A percentile compares a stretch with the other conserved stretches of the same genome.
Conservation (phyloP, 2,888 invertebrate genomes). For the Linyphia triangularis region DNA sequence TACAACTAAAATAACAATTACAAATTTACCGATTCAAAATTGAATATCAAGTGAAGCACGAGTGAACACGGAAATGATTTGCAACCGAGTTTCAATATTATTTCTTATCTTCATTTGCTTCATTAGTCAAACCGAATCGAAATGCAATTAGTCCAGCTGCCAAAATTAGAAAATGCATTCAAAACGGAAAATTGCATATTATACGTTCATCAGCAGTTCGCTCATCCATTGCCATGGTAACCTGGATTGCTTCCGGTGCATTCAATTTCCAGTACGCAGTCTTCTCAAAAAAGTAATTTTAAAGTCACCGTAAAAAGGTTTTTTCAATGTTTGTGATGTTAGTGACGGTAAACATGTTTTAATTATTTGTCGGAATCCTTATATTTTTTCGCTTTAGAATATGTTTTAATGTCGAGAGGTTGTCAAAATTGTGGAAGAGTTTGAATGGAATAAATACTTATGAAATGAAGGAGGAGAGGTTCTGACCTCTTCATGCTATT, state of each 20-base stretch:
- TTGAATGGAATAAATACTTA: not conserved
- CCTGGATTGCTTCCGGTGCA: not conserved
- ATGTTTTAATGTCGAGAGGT: not conserved
- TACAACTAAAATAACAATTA: not conserved
- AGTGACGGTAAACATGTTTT: not conserved
- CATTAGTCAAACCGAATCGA: not conserved
- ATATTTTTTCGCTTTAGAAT: not conserved
- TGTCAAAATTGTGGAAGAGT: not conserved
- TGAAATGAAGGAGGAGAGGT: not conserved
- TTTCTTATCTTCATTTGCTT: not conserved
- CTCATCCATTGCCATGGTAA: not conserved
- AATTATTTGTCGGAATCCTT: not conserved
- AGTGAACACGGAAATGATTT: too few relatives aligned
- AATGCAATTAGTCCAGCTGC: not conserved
- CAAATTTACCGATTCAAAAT: not conserved
- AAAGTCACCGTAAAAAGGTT: not conserved
- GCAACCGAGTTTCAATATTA: not conserved
- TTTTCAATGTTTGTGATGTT: not conserved
- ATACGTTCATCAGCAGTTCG: not conserved
- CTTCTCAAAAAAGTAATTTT: slow-evolving; percentile 1
- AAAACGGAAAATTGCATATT: not conserved
- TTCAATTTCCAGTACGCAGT: not conserved
- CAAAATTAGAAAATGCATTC: not conserved
- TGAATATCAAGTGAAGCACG: too few relatives aligned
- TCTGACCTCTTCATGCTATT: not conserved